phyloP scores from a whole-genome alignment of 2,797 vertebrate species.

The Sternarchorhynchus goeldii region DNA sequence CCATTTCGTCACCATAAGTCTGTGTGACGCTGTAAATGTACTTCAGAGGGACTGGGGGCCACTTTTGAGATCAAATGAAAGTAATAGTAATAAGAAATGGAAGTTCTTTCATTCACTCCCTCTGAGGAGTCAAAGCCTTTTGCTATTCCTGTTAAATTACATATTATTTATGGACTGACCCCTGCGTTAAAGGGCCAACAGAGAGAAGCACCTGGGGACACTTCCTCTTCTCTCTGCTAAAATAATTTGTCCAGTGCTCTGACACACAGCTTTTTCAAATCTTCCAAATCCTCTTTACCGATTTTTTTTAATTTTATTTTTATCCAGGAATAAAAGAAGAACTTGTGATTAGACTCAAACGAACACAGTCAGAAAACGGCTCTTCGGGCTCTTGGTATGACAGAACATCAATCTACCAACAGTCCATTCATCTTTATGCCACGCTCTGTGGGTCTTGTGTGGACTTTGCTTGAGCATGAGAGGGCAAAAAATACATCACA shows the following conservation, averaged over 20 bases:
- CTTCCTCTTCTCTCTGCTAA: background rate
- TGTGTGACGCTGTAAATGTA: slow-evolving; percentile 21
- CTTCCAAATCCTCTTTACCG: background rate
- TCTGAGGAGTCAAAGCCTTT: slow-evolving; percentile 22
- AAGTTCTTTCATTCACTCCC: slow-evolving; percentile 23
- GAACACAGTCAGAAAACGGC: slow-evolving; percentile 21
- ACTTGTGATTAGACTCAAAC: slow-evolving; percentile 36
- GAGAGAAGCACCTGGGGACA: slow-evolving; percentile 7
- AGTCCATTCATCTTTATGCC: slow-evolving; percentile 7
- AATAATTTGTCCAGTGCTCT: slow-evolving; percentile 15
- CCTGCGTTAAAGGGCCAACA: slow-evolving; percentile 27
- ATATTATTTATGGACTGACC: slow-evolving; percentile 42
- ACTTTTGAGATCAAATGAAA: slow-evolving; percentile 42
- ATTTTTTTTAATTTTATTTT: slow-evolving; percentile 39
- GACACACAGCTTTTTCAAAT: slow-evolving; percentile 1
- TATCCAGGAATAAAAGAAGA: slow-evolving; percentile 10
- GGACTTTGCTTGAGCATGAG: slow-evolving; percentile 18
- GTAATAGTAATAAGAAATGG: slow-evolving; percentile 30
- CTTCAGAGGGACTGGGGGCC: slow-evolving; percentile 37
- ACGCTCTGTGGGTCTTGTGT: slow-evolving; percentile 2
- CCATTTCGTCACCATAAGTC: slow-evolving; percentile 14
- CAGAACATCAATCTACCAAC: slow-evolving; percentile 16
- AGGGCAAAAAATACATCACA: slow-evolving; percentile 15
- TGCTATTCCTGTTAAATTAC: slow-evolving; percentile 42
- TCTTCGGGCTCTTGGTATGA: slow-evolving; percentile 35